Base-by-base conservation (phyloP, 2,113 vertebrate genomes). In the Rhegmatorhina hoffmannsi region DNA sequence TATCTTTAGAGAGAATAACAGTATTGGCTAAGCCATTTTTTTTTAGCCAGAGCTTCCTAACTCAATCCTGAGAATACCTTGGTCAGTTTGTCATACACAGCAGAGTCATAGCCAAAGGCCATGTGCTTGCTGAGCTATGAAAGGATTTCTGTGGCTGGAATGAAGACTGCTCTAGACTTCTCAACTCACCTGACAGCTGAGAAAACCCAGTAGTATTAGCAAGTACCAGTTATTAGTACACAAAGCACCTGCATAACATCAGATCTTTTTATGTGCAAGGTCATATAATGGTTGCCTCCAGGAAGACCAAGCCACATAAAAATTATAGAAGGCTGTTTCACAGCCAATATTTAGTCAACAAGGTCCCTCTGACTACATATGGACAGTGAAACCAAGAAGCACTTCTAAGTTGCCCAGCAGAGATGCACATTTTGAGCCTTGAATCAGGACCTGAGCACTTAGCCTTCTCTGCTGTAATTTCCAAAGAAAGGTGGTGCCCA, bases 361-460 rank as follows among this genome's bases (percentile, higher is more conserved):
- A 83, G 7, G 55, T n/a, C 90, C 43, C n/a, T 20, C 6, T 62
- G 63, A 25, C 28, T 53, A 13, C 18, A 6, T 5, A 46, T 11
- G 13, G n/a, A 76, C 29, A 40, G 20, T 13, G 44, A 93, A 85
- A 59, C 18, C 12, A 17, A 88, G 67, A 78, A 46, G 34, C 7
- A 38, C 2, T 75, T 75, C 25, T 14, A 62, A 68, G 28, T 10
- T 55, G 18, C 15, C 16, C 6, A 13, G 46, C 2, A 4, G 2
- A 76, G 31, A 46, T 46, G 24, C 2, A n/a, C 40, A 14, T 36
- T 28, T n/a, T 40, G 33, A 90, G 17, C 14, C 50, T 38, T 4
- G 3, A 84, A 31, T 25, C 25, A 50, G 49, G 52, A 70, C 13
- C 13, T 47, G 49, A 53, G 28, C 31, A 25, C 0, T 0, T 7